Evolutionary conservation across 1,140 invertebrate genomes (phyloP), one percentile per base, ranked within the genome.

Genomic region (Tribolium castaneum): DNA sequence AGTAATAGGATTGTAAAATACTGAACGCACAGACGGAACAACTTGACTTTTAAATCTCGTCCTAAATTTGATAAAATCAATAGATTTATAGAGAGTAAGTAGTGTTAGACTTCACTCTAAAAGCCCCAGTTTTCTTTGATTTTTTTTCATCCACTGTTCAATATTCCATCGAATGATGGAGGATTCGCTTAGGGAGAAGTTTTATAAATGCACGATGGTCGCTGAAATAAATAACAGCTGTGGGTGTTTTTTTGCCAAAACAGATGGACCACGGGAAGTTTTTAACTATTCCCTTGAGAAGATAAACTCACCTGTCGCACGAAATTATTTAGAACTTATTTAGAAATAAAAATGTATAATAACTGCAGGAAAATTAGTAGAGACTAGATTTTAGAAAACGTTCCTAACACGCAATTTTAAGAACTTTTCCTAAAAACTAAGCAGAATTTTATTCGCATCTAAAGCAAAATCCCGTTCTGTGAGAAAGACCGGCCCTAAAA

Each of bases 1-100:
- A 52, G 70, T 76, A 76, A 76, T 76, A 76, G 75, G 75, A 76
- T 76, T 66, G 59, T 66, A 66, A 66, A 66, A 35, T 66, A 66
- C 59, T 35, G 59, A 66, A 66, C 59, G 59, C 30, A 34, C 59
- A 66, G 59, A 66, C 34, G 59, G 59, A 39, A 66, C 59, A 66
- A 35, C 25, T 66, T 66, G 59, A 66, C 59, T 66, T 34, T 34
- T 34, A 66, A 66, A 66, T 35, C 30, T 66, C n/a, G 30, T 13
- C 34, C 25, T 66, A 66, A 35, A 66, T 66, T 66, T 66, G 12
- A 66, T 66, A 34, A 66, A 66, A 39, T 66, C 59, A 66, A 66
- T 66, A 13, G 59, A 66, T 66, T 66, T 66, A 66, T 66, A 35
- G 30, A 25, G 13, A 66, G 59, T 30, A 66, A 12, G 12, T 39